Percentiles rank a stretch among this genome's conserved stretches.
Conservation (phyloP, 2,888 invertebrate genomes). For the Loripinus fragilis region DNA sequence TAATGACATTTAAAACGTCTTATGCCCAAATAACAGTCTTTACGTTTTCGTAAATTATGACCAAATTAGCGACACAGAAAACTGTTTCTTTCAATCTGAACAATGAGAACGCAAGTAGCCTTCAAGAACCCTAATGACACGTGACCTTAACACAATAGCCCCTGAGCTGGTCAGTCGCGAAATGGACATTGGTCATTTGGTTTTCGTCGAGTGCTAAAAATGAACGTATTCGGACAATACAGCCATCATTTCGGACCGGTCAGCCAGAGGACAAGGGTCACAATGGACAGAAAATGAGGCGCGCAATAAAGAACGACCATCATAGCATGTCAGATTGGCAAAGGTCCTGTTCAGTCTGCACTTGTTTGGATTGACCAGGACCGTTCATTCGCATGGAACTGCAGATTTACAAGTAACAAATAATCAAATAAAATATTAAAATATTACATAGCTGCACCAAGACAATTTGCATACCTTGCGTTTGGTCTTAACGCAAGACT, state of each 20-base stretch:
- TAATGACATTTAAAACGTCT: constrained; percentile 2
- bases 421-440: too few relatives aligned
- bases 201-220: constrained; percentile 58
- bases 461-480: too few relatives aligned
- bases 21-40: constrained; percentile 2
- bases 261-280: constrained; percentile 61
- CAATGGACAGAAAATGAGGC: constrained; percentile 48
- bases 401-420: too few relatives aligned
- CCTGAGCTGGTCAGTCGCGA: constrained; percentile 54
- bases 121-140: background rate
- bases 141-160: constrained; percentile 39
- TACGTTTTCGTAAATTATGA: constrained; percentile 11
- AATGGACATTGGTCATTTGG: constrained; percentile 26
- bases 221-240: constrained; percentile 58
- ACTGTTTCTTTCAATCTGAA: background rate
- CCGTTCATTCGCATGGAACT: too few relatives aligned
- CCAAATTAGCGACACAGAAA: constrained; percentile 16
- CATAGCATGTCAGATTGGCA: too few relatives aligned
- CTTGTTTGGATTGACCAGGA: too few relatives aligned
- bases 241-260: constrained; percentile 61
- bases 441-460: too few relatives aligned
- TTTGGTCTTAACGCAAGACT: too few relatives aligned
- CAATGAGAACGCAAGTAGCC: constrained; percentile 8
- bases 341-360: too few relatives aligned
- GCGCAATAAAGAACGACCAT: constrained; percentile 10